Base-by-base conservation (phyloP, 2,797 vertebrate species). In the Melopsittacus undulatus region DNA sequence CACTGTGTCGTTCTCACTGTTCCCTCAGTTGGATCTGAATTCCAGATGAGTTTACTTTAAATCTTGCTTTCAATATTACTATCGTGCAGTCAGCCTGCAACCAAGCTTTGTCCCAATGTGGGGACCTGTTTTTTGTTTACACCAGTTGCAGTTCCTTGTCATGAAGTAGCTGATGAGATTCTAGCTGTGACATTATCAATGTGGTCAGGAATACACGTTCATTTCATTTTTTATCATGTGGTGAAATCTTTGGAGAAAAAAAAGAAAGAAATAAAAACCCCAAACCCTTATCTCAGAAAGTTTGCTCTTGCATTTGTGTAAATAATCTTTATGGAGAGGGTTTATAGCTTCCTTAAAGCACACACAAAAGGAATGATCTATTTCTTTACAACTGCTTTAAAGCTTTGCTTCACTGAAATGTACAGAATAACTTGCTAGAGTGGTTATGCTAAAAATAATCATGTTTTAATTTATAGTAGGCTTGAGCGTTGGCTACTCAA, bases 1-100 rank as follows among this genome's bases (percentile, higher is more conserved):
- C 92, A 94, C 94, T 97, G 94, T 97, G 96, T 97, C 9, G 11
- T 97, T 96, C 87, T 95, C 90, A 90, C 93, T 94, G 83, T 95
- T 95, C 64, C 84, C 80, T 97, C 91, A 72, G 59, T 91, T 67
- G 17, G 70, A 87, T 95, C 89, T 83, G 61, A 93, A 94, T 96
- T 95, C 91, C 68, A 67, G 52, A 92, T 30, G 43, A 83, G 76
- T 94, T 95, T 92, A 95, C 81, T 80, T 59, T 72, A 80, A 82
- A 59, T 64, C 69, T 56, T 76, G 70, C 67, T 94, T 83, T 90
- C 57, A 52, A 23, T 89, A 40, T 43, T 78, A 34, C 68, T 80
- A n/a, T 89, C 36, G 20, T 87, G 62, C 67, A 75, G 73, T 80
- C 69, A 90, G 54, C 78, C 62, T 85, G 75, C 79, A 91, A 64